These are phyloP conservation scores for Endotricha flammealis DNA, from an alignment of 2,888 invertebrate genomes.

Conservation along the genomic window DNA sequence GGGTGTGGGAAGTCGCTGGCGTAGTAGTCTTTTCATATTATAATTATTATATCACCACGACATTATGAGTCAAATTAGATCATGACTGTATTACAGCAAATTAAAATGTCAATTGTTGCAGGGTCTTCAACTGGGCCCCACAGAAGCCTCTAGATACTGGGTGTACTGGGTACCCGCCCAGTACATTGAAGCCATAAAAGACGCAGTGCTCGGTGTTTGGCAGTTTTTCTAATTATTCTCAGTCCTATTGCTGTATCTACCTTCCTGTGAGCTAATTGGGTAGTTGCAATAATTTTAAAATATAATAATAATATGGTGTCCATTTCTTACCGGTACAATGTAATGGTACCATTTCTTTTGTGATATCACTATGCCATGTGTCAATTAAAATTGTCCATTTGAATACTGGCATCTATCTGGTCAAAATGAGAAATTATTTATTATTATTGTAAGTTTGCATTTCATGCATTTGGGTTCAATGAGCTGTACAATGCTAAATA, in stretches of 20 bases:
- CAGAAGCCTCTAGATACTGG: constrained; percentile 95
- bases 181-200: constrained; percentile 93
- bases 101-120: too few relatives aligned
- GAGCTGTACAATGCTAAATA: constrained; percentile 48
- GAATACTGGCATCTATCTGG: constrained; percentile 67
- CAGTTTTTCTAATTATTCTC: constrained; percentile 81
- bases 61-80: too few relatives aligned
- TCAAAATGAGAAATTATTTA: constrained; percentile 68
- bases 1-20: too few relatives aligned
- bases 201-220: constrained; percentile 92
- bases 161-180: constrained; percentile 96
- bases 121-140: constrained; percentile 93
- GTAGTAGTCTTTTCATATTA: too few relatives aligned
- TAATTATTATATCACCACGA: too few relatives aligned
- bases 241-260: constrained; percentile 44
- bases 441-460: constrained; percentile 67
- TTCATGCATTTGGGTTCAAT: constrained; percentile 57
- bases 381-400: constrained; percentile 74
- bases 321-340: constrained; percentile 48
- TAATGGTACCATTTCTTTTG: constrained; percentile 60
- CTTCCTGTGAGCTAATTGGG: constrained; percentile 54
- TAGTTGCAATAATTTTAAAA: constrained; percentile 60
- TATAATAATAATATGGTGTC: constrained; percentile 42
- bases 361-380: constrained; percentile 71
- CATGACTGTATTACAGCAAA: too few relatives aligned